A percentile compares a stretch with the other conserved stretches of the same genome.
These are phyloP conservation scores for Desmophyllum pertusum DNA, from an alignment of 92 coral and sea anemone genomes.

Conservation along the genomic window DNA sequence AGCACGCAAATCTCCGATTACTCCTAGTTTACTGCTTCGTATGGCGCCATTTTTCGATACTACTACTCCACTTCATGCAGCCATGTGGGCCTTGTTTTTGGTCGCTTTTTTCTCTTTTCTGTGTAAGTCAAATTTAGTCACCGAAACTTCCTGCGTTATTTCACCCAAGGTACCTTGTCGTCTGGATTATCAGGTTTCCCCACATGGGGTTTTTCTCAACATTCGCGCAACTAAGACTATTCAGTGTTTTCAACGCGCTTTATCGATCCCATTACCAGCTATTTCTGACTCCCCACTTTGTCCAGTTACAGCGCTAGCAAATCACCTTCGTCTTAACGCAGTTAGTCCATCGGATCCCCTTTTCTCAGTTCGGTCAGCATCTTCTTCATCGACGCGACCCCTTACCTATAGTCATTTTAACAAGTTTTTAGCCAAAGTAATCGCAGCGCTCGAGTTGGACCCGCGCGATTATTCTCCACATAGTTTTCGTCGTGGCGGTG, in stretches of 20 bases:
- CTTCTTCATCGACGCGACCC: neutral
- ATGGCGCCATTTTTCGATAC: neutral
- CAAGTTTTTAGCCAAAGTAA: neutral
- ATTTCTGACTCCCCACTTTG: neutral
- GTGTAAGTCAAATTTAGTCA: conserved; percentile 10
- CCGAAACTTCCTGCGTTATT: neutral
- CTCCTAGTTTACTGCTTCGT: conserved; percentile 22
- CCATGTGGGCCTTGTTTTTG: conserved; percentile 24
- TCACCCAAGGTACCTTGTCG: conserved; percentile 20
- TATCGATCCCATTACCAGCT: neutral
- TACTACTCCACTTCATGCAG: neutral
- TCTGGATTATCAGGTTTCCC: neutral
- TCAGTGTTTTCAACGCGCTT: conserved; percentile 11
- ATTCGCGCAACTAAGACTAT: conserved; percentile 22
- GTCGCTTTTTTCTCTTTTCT: conserved; percentile 7
- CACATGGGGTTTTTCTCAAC: conserved; percentile 18
- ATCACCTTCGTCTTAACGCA: neutral
- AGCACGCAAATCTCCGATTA: conserved; percentile 29
- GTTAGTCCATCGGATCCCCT: conserved; percentile 1
- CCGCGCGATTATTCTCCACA: conserved; percentile 4
- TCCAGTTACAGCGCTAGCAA: conserved; percentile 7
- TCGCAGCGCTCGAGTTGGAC: neutral
- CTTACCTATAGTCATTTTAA: conserved; percentile 1
- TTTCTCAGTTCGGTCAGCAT: conserved; percentile 5
- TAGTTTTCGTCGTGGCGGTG: conserved; percentile 14